Conservation (phyloP, 2,888 invertebrate genomes). For the Globia sparganii region DNA sequence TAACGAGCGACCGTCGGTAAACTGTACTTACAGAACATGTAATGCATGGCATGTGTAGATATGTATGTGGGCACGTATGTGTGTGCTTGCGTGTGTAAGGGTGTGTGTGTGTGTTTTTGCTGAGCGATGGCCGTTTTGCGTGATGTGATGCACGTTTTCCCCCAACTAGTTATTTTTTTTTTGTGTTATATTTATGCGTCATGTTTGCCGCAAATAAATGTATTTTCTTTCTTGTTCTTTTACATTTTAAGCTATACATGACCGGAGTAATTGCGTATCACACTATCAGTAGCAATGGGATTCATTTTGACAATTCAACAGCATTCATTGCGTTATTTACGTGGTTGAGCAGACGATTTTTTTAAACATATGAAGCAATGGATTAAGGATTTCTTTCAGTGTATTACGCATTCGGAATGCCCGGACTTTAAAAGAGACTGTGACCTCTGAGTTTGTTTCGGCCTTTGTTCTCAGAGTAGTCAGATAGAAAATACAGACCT, state of each 20-base stretch:
- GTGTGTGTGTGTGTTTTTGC: too few relatives aligned
- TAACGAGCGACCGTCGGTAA: slow-evolving; percentile 60
- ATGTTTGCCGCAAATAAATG: too few relatives aligned
- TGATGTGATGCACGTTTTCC: too few relatives aligned
- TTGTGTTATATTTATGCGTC: too few relatives aligned
- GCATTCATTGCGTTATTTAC: background rate
- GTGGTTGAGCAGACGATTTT: background rate
- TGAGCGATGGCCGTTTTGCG: too few relatives aligned
- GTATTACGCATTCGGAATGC: background rate
- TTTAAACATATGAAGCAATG: background rate
- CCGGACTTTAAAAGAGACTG: background rate
- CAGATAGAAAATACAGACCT: background rate
- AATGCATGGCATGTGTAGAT: too few relatives aligned
- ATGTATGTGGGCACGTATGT: too few relatives aligned
- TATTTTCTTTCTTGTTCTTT: too few relatives aligned
- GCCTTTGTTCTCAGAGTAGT: background rate
- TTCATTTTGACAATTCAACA: background rate
- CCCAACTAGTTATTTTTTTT: too few relatives aligned
- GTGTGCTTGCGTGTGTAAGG: too few relatives aligned
- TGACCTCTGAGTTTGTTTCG: background rate
- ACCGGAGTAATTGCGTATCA: background rate
- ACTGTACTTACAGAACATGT: slow-evolving; percentile 13
- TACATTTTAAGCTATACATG: slow-evolving; percentile 3
- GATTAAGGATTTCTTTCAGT: background rate
- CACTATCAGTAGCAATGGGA: background rate